phyloP scores from a whole-genome alignment of 2,113 vertebrate species.

The Colinus virginianus region DNA sequence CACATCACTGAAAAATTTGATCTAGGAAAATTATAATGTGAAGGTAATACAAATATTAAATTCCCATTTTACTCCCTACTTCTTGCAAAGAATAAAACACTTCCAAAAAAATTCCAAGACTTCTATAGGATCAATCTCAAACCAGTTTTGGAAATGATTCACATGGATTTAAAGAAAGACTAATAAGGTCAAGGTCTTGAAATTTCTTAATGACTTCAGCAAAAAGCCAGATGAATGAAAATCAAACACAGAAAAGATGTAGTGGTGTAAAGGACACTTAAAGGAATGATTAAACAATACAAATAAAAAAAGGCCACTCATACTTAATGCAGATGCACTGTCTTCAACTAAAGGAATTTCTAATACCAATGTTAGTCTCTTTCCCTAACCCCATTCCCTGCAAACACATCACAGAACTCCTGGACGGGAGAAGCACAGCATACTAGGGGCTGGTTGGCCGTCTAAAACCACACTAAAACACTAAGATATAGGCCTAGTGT shows the following conservation, averaged over 20 bases:
- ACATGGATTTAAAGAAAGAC: background rate
- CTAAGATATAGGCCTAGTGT: fast-evolving
- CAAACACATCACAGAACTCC: background rate
- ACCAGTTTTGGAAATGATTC: background rate
- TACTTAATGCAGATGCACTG: background rate
- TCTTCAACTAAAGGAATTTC: background rate
- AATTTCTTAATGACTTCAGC: background rate
- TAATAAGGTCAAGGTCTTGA: background rate
- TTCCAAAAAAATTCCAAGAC: background rate
- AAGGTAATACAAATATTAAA: background rate
- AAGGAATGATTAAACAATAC: background rate
- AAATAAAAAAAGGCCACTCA: background rate
- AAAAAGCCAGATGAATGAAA: background rate
- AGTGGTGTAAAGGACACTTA: background rate
- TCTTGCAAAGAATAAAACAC: background rate
- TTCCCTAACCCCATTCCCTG: background rate
- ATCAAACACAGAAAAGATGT: background rate
- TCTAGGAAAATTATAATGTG: background rate
- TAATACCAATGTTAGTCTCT: fast-evolving
- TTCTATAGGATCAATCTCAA: background rate
- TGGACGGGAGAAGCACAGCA: fast-evolving
- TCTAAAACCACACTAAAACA: no score
- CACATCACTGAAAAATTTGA: background rate
- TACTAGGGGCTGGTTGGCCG: background rate
- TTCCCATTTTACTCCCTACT: background rate